These are phyloP conservation scores for Sebastes trivittatus DNA, from an alignment of 2,797 vertebrate genomes.

Conservation along the genomic window DNA sequence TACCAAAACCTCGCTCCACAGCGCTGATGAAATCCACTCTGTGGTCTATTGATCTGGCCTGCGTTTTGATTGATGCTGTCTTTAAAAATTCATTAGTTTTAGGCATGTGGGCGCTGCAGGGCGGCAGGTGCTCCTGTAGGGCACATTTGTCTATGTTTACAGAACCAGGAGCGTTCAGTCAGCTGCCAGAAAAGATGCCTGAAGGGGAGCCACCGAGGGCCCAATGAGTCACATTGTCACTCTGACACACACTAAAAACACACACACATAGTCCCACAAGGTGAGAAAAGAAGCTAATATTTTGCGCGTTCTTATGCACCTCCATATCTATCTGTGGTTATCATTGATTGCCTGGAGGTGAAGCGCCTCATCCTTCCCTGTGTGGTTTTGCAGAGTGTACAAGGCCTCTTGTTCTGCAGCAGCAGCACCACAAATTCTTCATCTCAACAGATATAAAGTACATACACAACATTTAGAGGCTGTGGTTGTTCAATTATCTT, in stretches of 20 bases:
- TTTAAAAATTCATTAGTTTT: slow-evolving; percentile 83
- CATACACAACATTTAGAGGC: slow-evolving; percentile 25
- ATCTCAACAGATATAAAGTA: slow-evolving; percentile 18
- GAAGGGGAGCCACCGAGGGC: slow-evolving; percentile 28
- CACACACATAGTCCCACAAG: neutral
- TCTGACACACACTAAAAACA: neutral
- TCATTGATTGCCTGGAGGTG: slow-evolving; percentile 23
- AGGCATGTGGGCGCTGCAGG: slow-evolving; percentile 62
- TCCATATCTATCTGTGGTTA: slow-evolving; percentile 1
- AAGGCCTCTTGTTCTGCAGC: neutral
- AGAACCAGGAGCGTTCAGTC: slow-evolving; percentile 64
- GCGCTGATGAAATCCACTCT: slow-evolving; percentile 68
- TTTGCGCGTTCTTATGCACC: neutral
- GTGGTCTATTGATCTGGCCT: slow-evolving; percentile 77
- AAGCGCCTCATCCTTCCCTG: neutral
- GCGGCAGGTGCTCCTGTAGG: slow-evolving; percentile 58
- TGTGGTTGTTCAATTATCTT: slow-evolving; percentile 38
- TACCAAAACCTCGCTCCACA: slow-evolving; percentile 13
- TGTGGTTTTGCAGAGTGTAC: neutral
- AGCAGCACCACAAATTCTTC: slow-evolving; percentile 11
- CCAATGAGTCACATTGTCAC: slow-evolving; percentile 46
- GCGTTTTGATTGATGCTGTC: slow-evolving; percentile 80
- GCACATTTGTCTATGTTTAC: slow-evolving; percentile 77
- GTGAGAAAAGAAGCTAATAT: neutral
- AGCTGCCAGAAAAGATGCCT: slow-evolving; percentile 41